Evolutionary conservation across 2,888 invertebrate genomes (phyloP), one percentile per base, ranked within the genome.

Genomic region (Sphaerophoria rueppellii): DNA sequence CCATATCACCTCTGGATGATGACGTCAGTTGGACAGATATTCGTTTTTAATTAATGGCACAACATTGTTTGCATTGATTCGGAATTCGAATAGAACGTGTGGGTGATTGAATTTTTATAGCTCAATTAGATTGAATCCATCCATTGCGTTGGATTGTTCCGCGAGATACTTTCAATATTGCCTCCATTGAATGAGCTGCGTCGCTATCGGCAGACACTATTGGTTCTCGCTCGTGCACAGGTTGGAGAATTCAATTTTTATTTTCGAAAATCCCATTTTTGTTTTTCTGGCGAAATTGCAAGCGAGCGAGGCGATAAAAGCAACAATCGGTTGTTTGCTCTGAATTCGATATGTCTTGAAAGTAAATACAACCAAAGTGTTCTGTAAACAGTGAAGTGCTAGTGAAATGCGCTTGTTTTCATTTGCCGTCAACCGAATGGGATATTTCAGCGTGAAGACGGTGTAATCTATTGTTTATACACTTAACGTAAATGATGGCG

Each of bases 341-440:
- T 72, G 67, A 67, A 67, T 67, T 32, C 60, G 83, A 79, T 71
- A 72, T 80, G 75, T 80, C 79, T 83, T 80, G 61, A 60, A 50
- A 72, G 83, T 83, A 83, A 83, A 83, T 72, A 83, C 40, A 69
- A 60, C 72, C 35, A 76, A 60, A 83, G 83, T 76, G 83, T 65
- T 76, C 40, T 79, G 83, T 83, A 83, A 83, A 83, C 80, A 83
- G 7, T 34, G 55, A 61, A 69, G 72, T 83, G 80, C 75, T 74
- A 40, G 71, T 67, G 72, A 72, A 83, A 75, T 72, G 63, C 67
- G 60, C 69, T 83, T 76, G 65, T 67, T 83, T 79, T 55, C 54
- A 12, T 50, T 55, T 74, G 60, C 60, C 60, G 60, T 60, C 24
- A 55, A 65, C 48, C 50, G 40, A 70, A 65, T 63, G 83, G 55